Base-by-base conservation (phyloP, 1,140 invertebrate species). In the Drosophila kanapiae region DNA sequence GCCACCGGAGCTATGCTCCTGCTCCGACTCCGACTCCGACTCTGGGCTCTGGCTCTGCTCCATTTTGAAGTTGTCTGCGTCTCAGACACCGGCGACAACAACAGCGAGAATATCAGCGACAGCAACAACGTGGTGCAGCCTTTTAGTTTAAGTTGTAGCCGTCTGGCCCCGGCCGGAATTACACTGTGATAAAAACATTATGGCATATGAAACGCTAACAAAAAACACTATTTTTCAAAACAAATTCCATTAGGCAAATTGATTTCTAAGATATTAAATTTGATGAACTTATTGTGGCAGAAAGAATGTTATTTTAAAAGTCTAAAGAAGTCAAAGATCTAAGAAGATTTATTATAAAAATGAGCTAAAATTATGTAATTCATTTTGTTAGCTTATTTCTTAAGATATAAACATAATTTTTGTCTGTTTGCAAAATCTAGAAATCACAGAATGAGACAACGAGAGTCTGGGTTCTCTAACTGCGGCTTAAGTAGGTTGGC, bases 41-140 rank as follows among this genome's bases (percentile, higher is more conserved):
- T 37, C 37, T 3, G 6, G 6, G 13, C 27, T 63, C 4, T 18
- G 16, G 29, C 38, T 40, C 64, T 74, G 79, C 77, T 84, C 61
- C 72, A 83, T 82, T 83, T 84, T 88, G 84, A 88, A 88, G 84
- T 90, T 88, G 84, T 88, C 85, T 88, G 81, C 84, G 71, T 88
- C 84, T 88, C 78, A 88, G 80, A 88, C 85, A 90, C 69, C 80
- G 74, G 69, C 84, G 74, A 75, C 84, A 77, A 83, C 69, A 80
- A 65, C 67, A 68, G 59, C 48, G 38, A 40, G 56, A 59, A 57
- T 56, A 51, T 35, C 65, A 33, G 45, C 71, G 62, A 43, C 54
- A 53, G 51, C 81, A 61, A 68, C 48, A 65, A 63, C 75, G 60
- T 72, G 75, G 72, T 65, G 74, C 84, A 82, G 84, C 85, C 84